These are phyloP conservation scores for Callospermophilus lateralis DNA, from an alignment of 2,113 vertebrate genomes.

Conservation along the genomic window DNA sequence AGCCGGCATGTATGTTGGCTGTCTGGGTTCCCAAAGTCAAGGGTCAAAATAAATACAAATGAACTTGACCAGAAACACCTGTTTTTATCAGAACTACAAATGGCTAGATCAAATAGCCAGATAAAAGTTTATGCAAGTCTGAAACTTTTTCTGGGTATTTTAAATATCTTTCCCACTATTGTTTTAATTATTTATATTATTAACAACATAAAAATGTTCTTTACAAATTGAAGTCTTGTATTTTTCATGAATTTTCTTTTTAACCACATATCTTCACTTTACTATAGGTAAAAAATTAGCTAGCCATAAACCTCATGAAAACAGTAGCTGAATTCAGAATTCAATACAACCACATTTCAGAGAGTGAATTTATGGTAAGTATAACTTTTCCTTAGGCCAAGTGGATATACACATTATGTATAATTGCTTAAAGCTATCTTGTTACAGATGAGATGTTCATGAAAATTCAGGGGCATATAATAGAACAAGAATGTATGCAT, in stretches of 20 bases:
- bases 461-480: not conserved
- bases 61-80: slow-evolving; percentile 25
- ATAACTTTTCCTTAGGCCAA: not conserved
- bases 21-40: not conserved
- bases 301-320: not conserved
- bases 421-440: not conserved
- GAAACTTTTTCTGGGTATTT: slow-evolving; percentile 16
- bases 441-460: not conserved
- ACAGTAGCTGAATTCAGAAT: not conserved
- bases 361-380: not conserved
- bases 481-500: not conserved
- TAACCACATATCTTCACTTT: not conserved
- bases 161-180: not conserved
- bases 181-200: slow-evolving; percentile 18
- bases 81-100: slow-evolving; percentile 55
- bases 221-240: not conserved
- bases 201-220: slow-evolving; percentile 32
- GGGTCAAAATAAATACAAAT: slow-evolving; percentile 48
- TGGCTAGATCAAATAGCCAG: not conserved
- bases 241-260: not conserved
- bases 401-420: not conserved
- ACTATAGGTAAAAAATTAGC: slow-evolving; percentile 14
- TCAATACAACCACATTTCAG: not conserved
- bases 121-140: not conserved
- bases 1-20: not conserved